A percentile compares a stretch with the other conserved stretches of the same genome.
Evolutionary conservation across 2,888 invertebrate species (phyloP).

Genomic region (Mythimna ferrago): DNA sequence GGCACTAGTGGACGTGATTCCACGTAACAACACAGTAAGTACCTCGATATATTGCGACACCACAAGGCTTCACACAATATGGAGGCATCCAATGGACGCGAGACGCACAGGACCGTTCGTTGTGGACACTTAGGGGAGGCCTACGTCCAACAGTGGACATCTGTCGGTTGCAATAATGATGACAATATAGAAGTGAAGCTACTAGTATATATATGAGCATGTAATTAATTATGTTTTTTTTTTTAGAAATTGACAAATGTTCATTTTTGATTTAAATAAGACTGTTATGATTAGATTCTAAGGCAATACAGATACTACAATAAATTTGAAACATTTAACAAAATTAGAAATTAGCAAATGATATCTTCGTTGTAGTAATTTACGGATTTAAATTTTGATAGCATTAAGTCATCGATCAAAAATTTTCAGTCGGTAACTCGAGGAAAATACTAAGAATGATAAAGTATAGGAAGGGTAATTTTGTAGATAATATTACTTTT

Average conservation of each 20-base stretch:
- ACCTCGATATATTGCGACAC: neutral
- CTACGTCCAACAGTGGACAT: too few species aligned
- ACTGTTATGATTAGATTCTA: too few species aligned
- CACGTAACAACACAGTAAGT: neutral
- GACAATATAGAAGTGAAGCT: neutral
- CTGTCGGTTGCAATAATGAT: too few species aligned
- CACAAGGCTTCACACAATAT: neutral
- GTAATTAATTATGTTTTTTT: neutral
- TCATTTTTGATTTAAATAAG: too few species aligned
- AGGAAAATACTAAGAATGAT: conserved; percentile 5
- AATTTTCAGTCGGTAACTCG: neutral
- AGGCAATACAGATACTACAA: neutral
- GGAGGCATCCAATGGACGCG: too few species aligned
- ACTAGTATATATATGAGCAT: neutral
- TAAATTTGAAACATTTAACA: neutral
- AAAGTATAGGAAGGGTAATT: neutral
- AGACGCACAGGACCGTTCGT: too few species aligned
- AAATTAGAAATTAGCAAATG: neutral
- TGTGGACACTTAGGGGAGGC: too few species aligned
- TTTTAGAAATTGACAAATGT: too few species aligned
- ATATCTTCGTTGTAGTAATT: neutral
- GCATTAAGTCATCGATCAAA: conserved; percentile 17
- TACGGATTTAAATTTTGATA: too few species aligned
- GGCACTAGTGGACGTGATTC: conserved; percentile 9
- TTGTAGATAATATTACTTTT: conserved; percentile 9